phyloP scores from a whole-genome alignment of 2,797 vertebrate genomes.

The Diglossa cyanea region DNA sequence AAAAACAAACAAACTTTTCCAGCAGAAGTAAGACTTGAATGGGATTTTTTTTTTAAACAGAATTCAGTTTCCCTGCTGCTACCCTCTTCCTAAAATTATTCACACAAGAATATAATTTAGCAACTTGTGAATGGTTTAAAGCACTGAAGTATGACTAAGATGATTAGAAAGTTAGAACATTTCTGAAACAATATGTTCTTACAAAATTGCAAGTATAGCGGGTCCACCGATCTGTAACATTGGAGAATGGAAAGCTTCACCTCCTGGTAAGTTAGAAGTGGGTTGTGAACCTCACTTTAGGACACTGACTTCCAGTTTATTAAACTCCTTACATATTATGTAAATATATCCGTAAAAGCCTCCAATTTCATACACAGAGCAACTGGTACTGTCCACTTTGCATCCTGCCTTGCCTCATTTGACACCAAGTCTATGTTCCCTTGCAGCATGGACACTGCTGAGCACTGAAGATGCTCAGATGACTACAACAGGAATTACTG shows the following conservation, averaged over 20 bases:
- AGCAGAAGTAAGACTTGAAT: neutral
- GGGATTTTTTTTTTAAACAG: neutral
- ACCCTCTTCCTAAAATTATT: neutral
- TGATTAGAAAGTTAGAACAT: neutral
- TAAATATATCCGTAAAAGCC: neutral
- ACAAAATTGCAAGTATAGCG: neutral
- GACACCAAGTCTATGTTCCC: neutral
- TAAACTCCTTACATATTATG: neutral
- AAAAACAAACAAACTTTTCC: conserved; percentile 42
- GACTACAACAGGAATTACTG: neutral
- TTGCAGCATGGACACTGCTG: neutral
- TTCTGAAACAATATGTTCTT: neutral
- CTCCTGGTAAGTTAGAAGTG: neutral
- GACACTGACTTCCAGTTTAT: neutral
- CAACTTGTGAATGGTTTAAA: neutral
- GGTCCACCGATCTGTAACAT: neutral
- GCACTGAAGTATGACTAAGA: neutral
- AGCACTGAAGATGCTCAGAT: neutral
- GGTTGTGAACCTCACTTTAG: neutral
- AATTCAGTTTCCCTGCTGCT: neutral
- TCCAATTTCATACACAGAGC: neutral
- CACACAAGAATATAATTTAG: neutral
- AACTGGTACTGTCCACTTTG: neutral
- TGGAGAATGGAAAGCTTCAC: neutral
- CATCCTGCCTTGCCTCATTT: neutral